These are phyloP conservation scores for Agapornis roseicollis DNA, from an alignment of 2,113 vertebrate species.

Conservation along the genomic window DNA sequence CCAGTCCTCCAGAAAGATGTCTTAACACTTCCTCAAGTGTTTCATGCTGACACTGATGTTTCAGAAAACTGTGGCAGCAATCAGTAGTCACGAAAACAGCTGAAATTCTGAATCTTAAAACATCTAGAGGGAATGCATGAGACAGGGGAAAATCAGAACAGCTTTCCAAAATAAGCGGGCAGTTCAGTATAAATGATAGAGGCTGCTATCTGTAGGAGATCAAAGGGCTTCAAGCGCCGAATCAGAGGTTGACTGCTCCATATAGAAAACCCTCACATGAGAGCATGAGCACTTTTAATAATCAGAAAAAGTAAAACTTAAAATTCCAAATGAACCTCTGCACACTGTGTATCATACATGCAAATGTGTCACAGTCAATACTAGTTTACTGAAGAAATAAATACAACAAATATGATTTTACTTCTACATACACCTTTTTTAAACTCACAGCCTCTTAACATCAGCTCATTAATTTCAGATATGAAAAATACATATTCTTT, in stretches of 20 bases:
- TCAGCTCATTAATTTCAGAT: background rate
- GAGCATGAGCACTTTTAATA: background rate
- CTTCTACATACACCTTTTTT: background rate
- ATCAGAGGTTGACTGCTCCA: background rate
- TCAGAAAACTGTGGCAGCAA: background rate
- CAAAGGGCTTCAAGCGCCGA: background rate
- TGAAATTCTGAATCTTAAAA: background rate
- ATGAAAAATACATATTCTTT: background rate
- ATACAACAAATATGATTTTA: background rate
- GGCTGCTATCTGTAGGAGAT: background rate
- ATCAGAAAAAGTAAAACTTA: conserved; percentile 15
- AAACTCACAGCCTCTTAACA: background rate
- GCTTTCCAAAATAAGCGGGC: background rate
- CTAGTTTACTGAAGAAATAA: conserved; percentile 5
- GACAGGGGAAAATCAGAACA: background rate
- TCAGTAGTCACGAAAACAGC: background rate
- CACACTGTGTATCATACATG: background rate
- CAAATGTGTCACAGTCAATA: background rate
- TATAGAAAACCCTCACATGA: background rate
- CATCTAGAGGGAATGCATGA: background rate
- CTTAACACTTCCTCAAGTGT: background rate
- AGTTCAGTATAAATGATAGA: background rate
- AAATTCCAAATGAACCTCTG: background rate
- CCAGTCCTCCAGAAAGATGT: background rate
- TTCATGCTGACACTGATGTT: background rate